phyloP scores from a whole-genome alignment of 2,113 vertebrate genomes.

The Stomatorhinus ivindoensis region DNA sequence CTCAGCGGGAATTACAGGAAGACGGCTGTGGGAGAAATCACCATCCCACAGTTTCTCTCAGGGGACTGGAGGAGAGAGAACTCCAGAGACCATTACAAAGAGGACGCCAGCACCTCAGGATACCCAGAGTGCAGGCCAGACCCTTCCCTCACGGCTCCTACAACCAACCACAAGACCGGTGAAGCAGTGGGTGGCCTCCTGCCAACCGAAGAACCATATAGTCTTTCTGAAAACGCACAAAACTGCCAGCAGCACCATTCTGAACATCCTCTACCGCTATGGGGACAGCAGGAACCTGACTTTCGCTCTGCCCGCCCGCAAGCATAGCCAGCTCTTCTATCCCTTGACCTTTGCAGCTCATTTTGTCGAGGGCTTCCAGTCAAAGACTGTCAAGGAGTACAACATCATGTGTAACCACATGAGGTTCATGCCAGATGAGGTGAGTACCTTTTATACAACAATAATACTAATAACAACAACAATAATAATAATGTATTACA shows the following conservation, averaged over 20 bases:
- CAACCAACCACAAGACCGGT: not conserved
- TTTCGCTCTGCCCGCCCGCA: conserved; percentile 56
- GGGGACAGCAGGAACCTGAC: conserved; percentile 68
- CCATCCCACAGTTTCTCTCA: not conserved
- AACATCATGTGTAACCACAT: conserved; percentile 82
- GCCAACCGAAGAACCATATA: conserved; percentile 54
- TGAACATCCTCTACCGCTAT: conserved; percentile 76
- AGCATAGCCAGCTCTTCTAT: conserved; percentile 64
- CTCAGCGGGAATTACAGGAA: not conserved
- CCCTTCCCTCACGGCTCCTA: not conserved
- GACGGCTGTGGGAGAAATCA: not conserved
- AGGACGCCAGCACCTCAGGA: not conserved
- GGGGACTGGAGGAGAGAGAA: not conserved
- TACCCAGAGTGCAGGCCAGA: not conserved
- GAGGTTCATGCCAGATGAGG: conserved; percentile 66
- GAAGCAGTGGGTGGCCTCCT: not conserved
- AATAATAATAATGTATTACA: not conserved
- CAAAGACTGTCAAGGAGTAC: conserved; percentile 46
- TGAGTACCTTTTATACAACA: conserved; percentile 33
- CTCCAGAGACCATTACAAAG: not conserved
- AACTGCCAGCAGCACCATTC: conserved; percentile 76
- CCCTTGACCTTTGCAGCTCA: conserved; percentile 54
- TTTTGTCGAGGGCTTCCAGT: conserved; percentile 66
- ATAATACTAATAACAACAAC: not conserved
- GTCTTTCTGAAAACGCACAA: conserved; percentile 89